These are phyloP conservation scores for Luperina nickerlii DNA, from an alignment of 2,888 invertebrate species.

Conservation along the genomic window DNA sequence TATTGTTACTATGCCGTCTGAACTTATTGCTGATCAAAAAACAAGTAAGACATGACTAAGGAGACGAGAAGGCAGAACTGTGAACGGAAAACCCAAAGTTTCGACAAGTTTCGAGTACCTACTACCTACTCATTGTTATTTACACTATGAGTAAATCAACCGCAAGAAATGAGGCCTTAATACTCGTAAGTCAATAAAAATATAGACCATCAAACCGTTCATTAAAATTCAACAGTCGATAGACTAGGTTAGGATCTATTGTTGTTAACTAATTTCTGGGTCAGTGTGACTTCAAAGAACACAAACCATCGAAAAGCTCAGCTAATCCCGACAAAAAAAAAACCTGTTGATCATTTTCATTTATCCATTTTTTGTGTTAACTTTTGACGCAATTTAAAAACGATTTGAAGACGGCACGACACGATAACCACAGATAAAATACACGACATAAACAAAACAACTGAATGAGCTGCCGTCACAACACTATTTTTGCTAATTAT, in stretches of 20 bases:
- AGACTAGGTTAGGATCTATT: neutral
- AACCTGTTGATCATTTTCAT: neutral
- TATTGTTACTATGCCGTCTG: neutral
- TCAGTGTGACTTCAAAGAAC: neutral
- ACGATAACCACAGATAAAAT: conserved; percentile 25
- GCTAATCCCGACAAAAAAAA: neutral
- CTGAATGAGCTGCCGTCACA: neutral
- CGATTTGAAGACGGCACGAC: conserved; percentile 21
- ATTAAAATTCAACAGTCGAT: neutral
- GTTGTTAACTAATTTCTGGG: neutral
- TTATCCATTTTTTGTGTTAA: neutral
- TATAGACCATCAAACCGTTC: neutral
- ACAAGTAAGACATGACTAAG: too few species aligned
- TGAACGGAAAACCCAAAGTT: neutral
- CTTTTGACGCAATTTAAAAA: conserved; percentile 44
- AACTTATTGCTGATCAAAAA: neutral
- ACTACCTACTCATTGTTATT: neutral
- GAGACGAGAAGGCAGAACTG: neutral
- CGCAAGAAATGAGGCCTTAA: neutral
- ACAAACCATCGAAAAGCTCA: neutral
- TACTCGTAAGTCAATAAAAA: neutral
- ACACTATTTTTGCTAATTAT: conserved; percentile 3
- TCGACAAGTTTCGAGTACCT: neutral
- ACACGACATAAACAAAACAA: conserved; percentile 3
- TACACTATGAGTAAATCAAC: conserved; percentile 15